Percentiles rank a stretch among this genome's conserved stretches.
These are phyloP conservation scores for Hepsetus odoe DNA, from an alignment of 2,113 vertebrate species.

Conservation along the genomic window DNA sequence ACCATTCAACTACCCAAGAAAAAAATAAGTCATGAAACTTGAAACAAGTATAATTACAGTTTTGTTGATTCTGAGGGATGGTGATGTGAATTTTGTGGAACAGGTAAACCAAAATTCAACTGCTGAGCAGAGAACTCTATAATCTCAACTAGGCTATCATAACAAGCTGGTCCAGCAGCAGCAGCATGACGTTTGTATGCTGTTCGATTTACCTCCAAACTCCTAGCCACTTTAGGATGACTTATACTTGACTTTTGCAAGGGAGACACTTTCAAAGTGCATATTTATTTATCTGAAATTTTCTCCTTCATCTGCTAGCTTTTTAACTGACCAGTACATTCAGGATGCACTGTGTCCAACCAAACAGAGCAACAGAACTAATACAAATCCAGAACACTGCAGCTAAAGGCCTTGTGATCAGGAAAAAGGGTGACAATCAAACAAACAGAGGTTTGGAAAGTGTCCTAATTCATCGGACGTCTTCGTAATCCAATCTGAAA, in stretches of 20 bases:
- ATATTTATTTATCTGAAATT: slow-evolving; percentile 12
- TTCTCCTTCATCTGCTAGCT: slow-evolving; percentile 13
- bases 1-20: too few relatives aligned
- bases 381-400: background rate
- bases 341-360: background rate
- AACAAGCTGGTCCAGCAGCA: slow-evolving; percentile 4
- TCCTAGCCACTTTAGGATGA: background rate
- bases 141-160: slow-evolving; percentile 24
- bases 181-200: background rate
- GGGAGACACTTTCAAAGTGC: slow-evolving; percentile 15
- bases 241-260: slow-evolving; percentile 28
- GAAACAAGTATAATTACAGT: too few relatives aligned
- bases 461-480: background rate
- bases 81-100: background rate
- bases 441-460: background rate
- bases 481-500: too few relatives aligned
- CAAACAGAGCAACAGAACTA: background rate
- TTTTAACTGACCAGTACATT: slow-evolving; percentile 33
- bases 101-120: background rate
- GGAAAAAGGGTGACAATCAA: background rate
- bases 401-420: background rate
- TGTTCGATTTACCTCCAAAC: background rate
- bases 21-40: too few relatives aligned
- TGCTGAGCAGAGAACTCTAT: background rate
- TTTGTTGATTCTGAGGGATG: background rate